These are phyloP conservation scores for Serripes groenlandicus DNA, from an alignment of 2,888 invertebrate species.

Conservation along the genomic window DNA sequence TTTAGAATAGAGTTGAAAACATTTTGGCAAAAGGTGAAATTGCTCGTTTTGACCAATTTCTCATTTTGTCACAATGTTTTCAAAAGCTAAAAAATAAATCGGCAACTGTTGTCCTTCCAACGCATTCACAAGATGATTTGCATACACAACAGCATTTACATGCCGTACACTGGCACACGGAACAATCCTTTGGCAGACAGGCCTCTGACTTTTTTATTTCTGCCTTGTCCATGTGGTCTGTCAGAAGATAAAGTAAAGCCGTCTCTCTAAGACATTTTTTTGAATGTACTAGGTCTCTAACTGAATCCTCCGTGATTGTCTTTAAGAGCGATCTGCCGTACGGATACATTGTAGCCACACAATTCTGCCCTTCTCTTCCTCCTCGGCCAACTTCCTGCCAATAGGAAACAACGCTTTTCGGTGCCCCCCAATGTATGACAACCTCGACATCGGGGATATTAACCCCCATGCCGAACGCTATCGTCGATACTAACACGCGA, in stretches of 20 bases:
- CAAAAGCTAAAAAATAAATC: too few relatives aligned
- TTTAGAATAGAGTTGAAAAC: too few relatives aligned
- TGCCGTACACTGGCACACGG: background rate
- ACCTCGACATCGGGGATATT: conserved; percentile 52
- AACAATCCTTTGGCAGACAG: background rate
- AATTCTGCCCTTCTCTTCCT: background rate
- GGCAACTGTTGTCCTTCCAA: background rate
- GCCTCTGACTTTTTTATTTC: background rate
- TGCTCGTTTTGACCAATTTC: too few relatives aligned
- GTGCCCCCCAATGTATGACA: conserved; percentile 57
- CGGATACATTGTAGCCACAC: conserved; percentile 17
- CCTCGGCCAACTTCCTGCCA: conserved; percentile 54
- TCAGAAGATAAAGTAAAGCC: background rate
- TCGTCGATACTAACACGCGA: conserved; percentile 44
- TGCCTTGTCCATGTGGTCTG: background rate
- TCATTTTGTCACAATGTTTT: too few relatives aligned
- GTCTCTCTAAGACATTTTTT: background rate
- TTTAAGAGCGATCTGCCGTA: conserved; percentile 19
- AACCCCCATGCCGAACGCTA: conserved; percentile 65
- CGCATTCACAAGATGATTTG: background rate
- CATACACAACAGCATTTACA: conserved; percentile 14
- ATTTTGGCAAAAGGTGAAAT: too few relatives aligned
- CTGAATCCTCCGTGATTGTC: conserved; percentile 9
- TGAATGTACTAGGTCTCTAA: background rate
- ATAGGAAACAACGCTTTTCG: conserved; percentile 25